These are phyloP conservation scores for Cranoglanis bouderius DNA, from an alignment of 2,113 vertebrate genomes.

Conservation along the genomic window DNA sequence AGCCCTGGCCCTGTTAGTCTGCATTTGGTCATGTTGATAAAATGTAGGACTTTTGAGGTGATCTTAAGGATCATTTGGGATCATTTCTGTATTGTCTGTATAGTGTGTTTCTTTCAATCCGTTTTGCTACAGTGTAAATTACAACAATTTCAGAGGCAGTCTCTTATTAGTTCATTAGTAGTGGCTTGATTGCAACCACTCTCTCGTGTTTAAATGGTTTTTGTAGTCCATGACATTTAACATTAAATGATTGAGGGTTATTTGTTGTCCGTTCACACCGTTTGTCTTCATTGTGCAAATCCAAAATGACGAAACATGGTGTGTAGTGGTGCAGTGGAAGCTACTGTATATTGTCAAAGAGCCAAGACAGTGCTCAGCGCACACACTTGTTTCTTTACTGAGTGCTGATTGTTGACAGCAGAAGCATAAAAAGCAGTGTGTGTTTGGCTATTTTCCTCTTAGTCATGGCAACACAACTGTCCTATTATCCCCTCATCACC, in stretches of 20 bases:
- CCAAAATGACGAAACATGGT: neutral
- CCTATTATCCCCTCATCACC: neutral
- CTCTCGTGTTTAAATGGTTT: neutral
- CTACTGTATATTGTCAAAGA: neutral
- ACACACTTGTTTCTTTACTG: conserved; percentile 4
- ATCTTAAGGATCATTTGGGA: neutral
- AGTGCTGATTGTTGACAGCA: neutral
- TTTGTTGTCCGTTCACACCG: neutral
- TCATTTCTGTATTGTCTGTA: too few relatives aligned
- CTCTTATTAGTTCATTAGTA: neutral
- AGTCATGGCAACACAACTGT: neutral
- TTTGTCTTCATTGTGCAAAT: neutral
- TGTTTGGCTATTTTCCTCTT: neutral
- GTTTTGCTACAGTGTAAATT: neutral
- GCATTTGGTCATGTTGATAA: neutral
- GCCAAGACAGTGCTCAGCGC: neutral
- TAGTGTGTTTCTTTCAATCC: neutral
- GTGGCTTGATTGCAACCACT: neutral
- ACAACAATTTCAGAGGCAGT: neutral
- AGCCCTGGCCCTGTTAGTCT: neutral
- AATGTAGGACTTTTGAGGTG: neutral
- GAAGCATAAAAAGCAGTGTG: neutral
- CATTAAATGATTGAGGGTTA: too few relatives aligned
- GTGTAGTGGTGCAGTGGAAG: too few relatives aligned
- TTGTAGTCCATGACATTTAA: neutral